Evolutionary conservation across 2,113 vertebrate species (phyloP), one percentile per base, ranked within the genome.

Genomic region (Rhinopomastus cyanomelas): DNA sequence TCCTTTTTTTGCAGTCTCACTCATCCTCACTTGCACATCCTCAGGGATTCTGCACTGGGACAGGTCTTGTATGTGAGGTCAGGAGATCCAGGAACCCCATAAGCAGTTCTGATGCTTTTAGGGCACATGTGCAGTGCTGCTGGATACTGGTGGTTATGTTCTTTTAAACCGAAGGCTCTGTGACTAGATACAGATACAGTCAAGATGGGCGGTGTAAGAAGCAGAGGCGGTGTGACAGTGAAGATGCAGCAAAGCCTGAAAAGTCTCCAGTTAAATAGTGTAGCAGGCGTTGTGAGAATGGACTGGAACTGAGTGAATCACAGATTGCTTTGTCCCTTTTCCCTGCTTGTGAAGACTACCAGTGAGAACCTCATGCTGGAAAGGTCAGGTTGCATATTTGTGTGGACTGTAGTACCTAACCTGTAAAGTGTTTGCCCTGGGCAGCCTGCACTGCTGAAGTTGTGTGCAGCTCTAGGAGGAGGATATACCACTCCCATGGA

Each of bases 341-440:
- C 16, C 34, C 37, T 36, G 15, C 73, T 51, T 26, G 51, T 30
- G 4, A 3, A 44, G 60, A 64, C 32, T 16, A 12, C 64, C 37
- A 55, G 37, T 0, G 23, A 36, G 71, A 37, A n/a, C 12, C 42
- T 51, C 1, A 1, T 15, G 16, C 65, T n/a, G 21, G 4, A 6
- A 53, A 55, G 46, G 20, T 52, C 62, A 23, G 23, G 25, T 12
- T 29, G 42, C n/a, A 3, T 0, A 0, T 30, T 51, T 59, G 19
- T 3, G 9, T 15, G 34, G 55, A 12, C 75, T 59, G 74, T 25
- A 9, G 15, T 37, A 39, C 20, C 27, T 42, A 6, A 23, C 49
- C 11, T 23, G 3, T 32, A 20, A 23, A 49, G 11, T 0, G 1
- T 74, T 62, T 76, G 56, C 62, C 51, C 36, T 30, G 64, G 59